Evolutionary conservation across 2,797 vertebrate genomes (phyloP).

Genomic region (Gymnothorax javanicus): DNA sequence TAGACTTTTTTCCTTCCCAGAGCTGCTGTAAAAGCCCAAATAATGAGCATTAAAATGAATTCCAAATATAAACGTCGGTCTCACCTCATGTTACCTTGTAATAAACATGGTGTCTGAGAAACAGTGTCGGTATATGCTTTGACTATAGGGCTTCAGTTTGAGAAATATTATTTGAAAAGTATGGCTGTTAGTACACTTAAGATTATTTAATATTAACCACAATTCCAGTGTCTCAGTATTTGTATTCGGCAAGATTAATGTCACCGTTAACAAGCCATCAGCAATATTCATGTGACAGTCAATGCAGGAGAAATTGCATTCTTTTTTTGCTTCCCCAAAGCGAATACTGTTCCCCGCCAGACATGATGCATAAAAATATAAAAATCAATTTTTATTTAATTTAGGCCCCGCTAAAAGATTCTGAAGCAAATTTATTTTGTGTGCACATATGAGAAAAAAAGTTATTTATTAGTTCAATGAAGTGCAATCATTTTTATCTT

Average conservation of each 20-base stretch:
- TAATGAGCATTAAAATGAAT: neutral
- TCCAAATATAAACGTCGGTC: constrained; percentile 21
- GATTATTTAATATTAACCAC: constrained; percentile 37
- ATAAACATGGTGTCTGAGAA: constrained; percentile 48
- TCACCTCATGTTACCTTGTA: constrained; percentile 39
- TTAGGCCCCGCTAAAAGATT: constrained; percentile 24
- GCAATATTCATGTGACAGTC: neutral
- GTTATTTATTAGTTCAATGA: constrained; percentile 56
- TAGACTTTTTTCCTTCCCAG: neutral
- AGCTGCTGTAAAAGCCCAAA: neutral
- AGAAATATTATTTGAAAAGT: constrained; percentile 49
- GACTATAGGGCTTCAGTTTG: constrained; percentile 48
- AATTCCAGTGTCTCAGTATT: constrained; percentile 9
- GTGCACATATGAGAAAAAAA: constrained; percentile 46
- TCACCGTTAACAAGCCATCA: constrained; percentile 8
- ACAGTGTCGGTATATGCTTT: constrained; percentile 56
- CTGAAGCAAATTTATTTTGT: constrained; percentile 42
- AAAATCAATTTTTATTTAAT: constrained; percentile 19
- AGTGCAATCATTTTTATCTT: constrained; percentile 53
- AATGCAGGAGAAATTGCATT: constrained; percentile 22
- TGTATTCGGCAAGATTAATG: constrained; percentile 4
- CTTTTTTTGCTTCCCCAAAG: constrained; percentile 14
- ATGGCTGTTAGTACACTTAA: constrained; percentile 41
- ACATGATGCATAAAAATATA: neutral
- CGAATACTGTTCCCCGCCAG: constrained; percentile 16